Conservation (phyloP, 1,140 invertebrate species). For the Lerema accius region DNA sequence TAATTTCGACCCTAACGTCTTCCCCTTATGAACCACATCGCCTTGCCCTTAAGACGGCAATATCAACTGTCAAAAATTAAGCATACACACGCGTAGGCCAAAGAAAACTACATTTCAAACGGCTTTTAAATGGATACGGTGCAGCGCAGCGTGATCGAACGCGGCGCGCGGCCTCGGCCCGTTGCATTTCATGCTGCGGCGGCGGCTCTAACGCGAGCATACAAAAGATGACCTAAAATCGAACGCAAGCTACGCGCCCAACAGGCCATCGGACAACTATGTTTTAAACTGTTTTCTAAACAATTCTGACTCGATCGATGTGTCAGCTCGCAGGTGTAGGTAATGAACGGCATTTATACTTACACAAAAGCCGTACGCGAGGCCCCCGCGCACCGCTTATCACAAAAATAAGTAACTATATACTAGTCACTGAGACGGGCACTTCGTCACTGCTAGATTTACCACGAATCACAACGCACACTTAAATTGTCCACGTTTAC, state of each 20-base stretch:
- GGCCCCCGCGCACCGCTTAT: slow-evolving; percentile 80
- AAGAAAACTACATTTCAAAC: slow-evolving; percentile 78
- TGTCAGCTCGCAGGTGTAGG: slow-evolving; percentile 49
- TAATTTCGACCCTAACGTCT: slow-evolving; percentile 64
- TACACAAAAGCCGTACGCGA: slow-evolving; percentile 76
- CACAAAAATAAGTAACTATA: slow-evolving; percentile 83
- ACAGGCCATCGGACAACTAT: slow-evolving; percentile 53
- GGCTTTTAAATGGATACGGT: slow-evolving; percentile 74
- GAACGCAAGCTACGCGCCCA: slow-evolving; percentile 67
- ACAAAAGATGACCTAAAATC: slow-evolving; percentile 82
- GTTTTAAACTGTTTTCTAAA: slow-evolving; percentile 74
- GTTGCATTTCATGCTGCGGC: slow-evolving; percentile 74
- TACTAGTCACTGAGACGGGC: slow-evolving; percentile 78
- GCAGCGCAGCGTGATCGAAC: slow-evolving; percentile 67
- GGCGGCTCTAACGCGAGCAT: slow-evolving; percentile 67
- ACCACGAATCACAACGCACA: slow-evolving; percentile 50
- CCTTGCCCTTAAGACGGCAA: slow-evolving; percentile 58
- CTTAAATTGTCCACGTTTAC: slow-evolving; percentile 41
- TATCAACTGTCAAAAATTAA: slow-evolving; percentile 83
- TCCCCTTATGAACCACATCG: slow-evolving; percentile 65
- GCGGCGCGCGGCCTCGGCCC: slow-evolving; percentile 76
- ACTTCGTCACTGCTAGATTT: slow-evolving; percentile 78
- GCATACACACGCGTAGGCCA: slow-evolving; percentile 76
- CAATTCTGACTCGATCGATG: slow-evolving; percentile 63
- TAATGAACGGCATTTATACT: slow-evolving; percentile 64